Conservation (phyloP, 2,797 vertebrate species). For the Chlorospingus flavigularis region DNA sequence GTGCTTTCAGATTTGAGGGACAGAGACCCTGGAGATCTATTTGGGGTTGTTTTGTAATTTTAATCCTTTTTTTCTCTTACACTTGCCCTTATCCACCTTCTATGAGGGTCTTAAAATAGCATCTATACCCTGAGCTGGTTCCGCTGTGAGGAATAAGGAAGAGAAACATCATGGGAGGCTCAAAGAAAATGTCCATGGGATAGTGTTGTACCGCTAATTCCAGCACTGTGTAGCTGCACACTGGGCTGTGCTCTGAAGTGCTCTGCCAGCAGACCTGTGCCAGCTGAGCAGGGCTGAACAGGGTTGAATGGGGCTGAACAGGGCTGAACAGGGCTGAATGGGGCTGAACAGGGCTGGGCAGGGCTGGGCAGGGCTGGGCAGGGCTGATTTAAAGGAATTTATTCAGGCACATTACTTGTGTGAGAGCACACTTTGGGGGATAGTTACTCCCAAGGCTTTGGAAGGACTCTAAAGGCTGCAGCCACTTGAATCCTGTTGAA, state of each 20-base stretch:
- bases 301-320: neutral
- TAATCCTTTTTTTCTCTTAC: neutral
- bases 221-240: neutral
- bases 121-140: neutral
- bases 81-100: neutral
- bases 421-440: neutral
- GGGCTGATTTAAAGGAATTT: neutral
- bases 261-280: neutral
- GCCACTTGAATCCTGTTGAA: neutral
- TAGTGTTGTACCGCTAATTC: neutral
- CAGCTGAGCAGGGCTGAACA: neutral
- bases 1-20: neutral
- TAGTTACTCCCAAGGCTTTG: neutral
- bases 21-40: neutral
- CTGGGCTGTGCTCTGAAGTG: neutral
- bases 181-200: rapidly evolving
- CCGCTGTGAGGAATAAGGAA: neutral
- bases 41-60: neutral
- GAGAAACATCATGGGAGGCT: neutral
- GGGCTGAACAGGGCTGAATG: no score
- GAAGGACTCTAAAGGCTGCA: neutral
- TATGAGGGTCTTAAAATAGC: neutral
- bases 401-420: neutral
- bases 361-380: neutral
- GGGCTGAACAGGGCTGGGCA: neutral